A percentile compares a stretch with the other conserved stretches of the same genome.
phyloP scores from a whole-genome alignment of 2,113 vertebrate species.

The human (Homo sapiens) region DNA sequence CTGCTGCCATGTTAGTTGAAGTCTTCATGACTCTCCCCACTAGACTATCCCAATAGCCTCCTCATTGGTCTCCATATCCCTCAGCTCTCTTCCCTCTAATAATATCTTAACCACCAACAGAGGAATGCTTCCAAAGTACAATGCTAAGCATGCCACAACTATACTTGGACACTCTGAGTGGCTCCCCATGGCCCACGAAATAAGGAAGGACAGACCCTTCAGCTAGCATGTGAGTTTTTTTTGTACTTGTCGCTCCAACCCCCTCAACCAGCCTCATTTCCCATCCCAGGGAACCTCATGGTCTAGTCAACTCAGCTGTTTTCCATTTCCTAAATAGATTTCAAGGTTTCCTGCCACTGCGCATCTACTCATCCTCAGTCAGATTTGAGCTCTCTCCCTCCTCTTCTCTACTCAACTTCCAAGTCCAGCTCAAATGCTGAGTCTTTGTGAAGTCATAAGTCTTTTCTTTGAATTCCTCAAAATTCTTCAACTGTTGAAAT shows the following conservation, averaged over 20 bases:
- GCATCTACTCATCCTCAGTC: not conserved
- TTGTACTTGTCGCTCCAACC: not conserved
- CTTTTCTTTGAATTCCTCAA: not conserved
- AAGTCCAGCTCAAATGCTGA: not conserved
- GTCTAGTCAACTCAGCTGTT: not conserved
- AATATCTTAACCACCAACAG: not conserved
- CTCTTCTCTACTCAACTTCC: not conserved
- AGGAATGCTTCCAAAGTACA: not conserved
- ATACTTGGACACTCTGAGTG: not conserved
- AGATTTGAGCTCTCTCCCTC: not conserved
- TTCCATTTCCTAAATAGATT: not conserved
- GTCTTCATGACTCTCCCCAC: not conserved
- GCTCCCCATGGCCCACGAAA: not conserved
- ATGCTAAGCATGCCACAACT: not conserved
- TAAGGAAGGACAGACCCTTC: not conserved
- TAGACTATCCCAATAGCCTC: not conserved
- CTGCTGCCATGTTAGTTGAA: not conserved
- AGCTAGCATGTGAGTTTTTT: not conserved
- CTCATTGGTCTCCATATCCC: not conserved
- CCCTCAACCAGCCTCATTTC: not conserved
- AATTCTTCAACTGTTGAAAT: not conserved
- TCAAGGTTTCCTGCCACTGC: not conserved
- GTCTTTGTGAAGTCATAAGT: not conserved
- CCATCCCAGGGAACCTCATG: not conserved
- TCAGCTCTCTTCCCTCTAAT: not conserved